Base-by-base conservation (phyloP, 2,113 vertebrate species). In the Hippocampus abdominalis region DNA sequence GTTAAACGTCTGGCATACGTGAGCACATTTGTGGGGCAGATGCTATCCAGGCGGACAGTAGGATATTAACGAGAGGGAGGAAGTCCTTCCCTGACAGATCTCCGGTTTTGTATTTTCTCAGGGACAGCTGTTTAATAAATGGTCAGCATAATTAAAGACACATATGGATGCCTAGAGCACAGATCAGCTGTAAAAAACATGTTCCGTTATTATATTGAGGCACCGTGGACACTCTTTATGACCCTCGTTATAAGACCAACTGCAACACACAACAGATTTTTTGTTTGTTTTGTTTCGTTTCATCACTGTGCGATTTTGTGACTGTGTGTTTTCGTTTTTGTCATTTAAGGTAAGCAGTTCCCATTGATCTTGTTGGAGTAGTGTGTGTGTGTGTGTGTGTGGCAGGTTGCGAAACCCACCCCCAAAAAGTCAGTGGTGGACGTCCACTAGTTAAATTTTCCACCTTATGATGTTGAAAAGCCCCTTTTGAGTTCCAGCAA, bases 101-200 rank as follows among this genome's bases (percentile, higher is more conserved):
- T 8, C 16, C 27, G 56, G 42, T 80, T 87, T 86, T 74, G 74
- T 81, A 76, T 66, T 74, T 81, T 85, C 80, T 78, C 44, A 70
- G 80, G 79, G 80, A 81, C 39, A 12, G 49, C 74, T 68, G 64
- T 73, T 82, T 81, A 83, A 77, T 84, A 79, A 85, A 82, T 74
- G 79, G 65, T 71, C 62, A 62, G 69, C 69, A 65, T 90, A 90
- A 92, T 90, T 89, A 91, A 91, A 89, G 87, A 90, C 86, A 77
- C 86, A 84, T 88, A 87, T 79, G 80, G 84, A 81, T 68, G 70
- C 66, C 66, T 46, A 73, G 68, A 78, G 77, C 75, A 67, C 79
- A 74, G 77, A 84, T 85, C 81, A 89, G 85, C 79, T 87, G 89
- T 90, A 88, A 90, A 84, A 83, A 67, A 79, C 64, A 32, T 73